Base-by-base conservation (phyloP, 2,113 vertebrate genomes). In the Eulemur macaco region DNA sequence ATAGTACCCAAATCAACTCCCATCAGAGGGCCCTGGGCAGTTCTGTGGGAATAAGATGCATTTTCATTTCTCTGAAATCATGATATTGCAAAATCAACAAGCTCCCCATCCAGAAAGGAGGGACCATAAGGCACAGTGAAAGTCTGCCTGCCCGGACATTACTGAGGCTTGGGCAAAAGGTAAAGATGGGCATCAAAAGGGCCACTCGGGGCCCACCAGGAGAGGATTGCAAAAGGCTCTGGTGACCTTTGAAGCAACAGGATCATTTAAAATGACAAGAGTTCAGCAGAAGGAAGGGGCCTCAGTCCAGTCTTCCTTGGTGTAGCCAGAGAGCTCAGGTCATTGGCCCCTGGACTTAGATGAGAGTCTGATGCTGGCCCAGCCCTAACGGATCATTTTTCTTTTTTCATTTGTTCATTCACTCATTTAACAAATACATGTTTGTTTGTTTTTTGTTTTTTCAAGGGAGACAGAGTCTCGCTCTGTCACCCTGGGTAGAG, bases 71-170 rank as follows among this genome's bases (percentile, higher is more conserved):
- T 13, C 89, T 76, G 68, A 96, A 89, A 80, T 95, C 91, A 63
- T 82, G 64, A 89, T 83, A 94, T 88, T 82, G 91, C 80, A 76
- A 96, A 88, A 89, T 93, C 93, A 95, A 77, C 88, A 93, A 84
- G n/a, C 31, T 92, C 50, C 60, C 54, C 37, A 58, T 64, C 31
- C 73, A n/a, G 45, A 20, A 89, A 21, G 50, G 50, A 8, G 1
- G 23, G 78, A 68, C 77, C 37, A 27, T 47, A 68, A 81, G 50
- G 76, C 81, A 74, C 77, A 90, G 69, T 37, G 74, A 83, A 74
- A 60, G 23, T 56, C 81, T 68, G 54, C 27, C 14, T 23, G 60
- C 29, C 29, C 63, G 80, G 68, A 86, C 56, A 34, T 93, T 69
- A 80, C 60, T 54, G 63, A 78, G 47, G 34, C 25, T 29, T 4